phyloP scores from a whole-genome alignment of 2,888 invertebrate species.

The Euphydryas editha region DNA sequence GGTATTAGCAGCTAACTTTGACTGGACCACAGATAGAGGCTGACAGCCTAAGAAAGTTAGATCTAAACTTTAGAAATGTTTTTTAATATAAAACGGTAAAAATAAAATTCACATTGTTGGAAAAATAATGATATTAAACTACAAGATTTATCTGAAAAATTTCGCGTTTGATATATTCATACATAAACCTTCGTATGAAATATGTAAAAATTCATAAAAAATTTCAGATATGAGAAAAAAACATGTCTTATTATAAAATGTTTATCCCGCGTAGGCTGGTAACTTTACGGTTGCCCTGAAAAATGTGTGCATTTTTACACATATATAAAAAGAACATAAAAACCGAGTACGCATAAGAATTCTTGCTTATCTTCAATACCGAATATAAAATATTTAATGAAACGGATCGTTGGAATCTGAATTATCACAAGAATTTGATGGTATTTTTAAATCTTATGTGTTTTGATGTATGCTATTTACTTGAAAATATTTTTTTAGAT shows the following conservation, averaged over 20 bases:
- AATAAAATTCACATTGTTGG: no score
- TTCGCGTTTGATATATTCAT: background rate
- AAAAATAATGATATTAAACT: background rate
- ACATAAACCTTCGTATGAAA: background rate
- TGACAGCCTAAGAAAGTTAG: no score
- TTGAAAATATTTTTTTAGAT: no score
- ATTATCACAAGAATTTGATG: background rate
- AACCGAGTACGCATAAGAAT: background rate
- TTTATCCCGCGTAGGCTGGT: slow-evolving; percentile 18
- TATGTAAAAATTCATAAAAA: background rate
- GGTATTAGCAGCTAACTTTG: no score
- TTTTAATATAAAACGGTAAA: no score
- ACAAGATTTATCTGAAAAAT: background rate
- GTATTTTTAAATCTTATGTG: no score
- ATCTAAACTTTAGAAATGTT: no score
- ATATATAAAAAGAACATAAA: slow-evolving; percentile 13
- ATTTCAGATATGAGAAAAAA: background rate
- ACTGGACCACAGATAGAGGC: no score
- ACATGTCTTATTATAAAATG: slow-evolving; percentile 17
- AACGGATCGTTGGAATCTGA: background rate
- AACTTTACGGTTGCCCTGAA: slow-evolving; percentile 22
- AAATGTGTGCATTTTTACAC: slow-evolving; percentile 10
- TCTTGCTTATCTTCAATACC: background rate
- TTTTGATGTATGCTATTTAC: no score
- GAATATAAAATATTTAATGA: background rate